phyloP scores from a whole-genome alignment of 2,113 vertebrate species.

The Columbina picui region DNA sequence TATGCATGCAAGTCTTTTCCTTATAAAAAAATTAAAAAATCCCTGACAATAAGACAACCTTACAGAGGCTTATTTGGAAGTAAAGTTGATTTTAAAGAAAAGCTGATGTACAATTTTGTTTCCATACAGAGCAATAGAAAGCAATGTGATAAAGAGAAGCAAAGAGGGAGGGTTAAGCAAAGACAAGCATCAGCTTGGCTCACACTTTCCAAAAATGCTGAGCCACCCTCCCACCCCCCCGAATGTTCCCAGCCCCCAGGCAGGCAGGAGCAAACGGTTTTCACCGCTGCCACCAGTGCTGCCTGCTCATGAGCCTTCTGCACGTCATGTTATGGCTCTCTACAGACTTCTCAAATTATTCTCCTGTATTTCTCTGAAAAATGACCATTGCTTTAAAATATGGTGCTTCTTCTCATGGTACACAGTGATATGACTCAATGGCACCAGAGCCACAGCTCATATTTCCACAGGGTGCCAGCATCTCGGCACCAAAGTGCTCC shows the following conservation, averaged over 20 bases:
- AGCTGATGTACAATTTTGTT: too few relatives aligned
- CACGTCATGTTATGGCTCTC: neutral
- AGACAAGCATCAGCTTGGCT: too few relatives aligned
- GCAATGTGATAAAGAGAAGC: too few relatives aligned
- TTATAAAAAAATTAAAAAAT: neutral
- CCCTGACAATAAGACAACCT: too few relatives aligned
- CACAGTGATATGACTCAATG: neutral
- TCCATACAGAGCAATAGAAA: too few relatives aligned
- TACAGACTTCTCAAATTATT: neutral
- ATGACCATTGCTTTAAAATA: conserved; percentile 8
- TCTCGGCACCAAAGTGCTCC: conserved; percentile 61
- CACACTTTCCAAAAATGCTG: neutral
- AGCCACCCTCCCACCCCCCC: neutral
- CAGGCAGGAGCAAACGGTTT: neutral
- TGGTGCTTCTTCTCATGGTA: neutral
- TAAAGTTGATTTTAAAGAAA: too few relatives aligned
- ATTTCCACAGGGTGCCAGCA: conserved; percentile 60
- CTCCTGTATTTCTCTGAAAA: neutral
- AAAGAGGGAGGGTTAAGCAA: too few relatives aligned
- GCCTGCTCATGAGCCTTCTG: neutral
- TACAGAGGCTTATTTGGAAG: too few relatives aligned
- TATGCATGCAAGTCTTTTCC: neutral
- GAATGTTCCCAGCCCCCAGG: neutral
- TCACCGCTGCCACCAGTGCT: neutral
- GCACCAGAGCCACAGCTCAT: conserved; percentile 34